Evolutionary conservation across 1,140 invertebrate genomes (phyloP), one percentile per base, ranked within the genome.

Genomic region (Idris sp.): DNA sequence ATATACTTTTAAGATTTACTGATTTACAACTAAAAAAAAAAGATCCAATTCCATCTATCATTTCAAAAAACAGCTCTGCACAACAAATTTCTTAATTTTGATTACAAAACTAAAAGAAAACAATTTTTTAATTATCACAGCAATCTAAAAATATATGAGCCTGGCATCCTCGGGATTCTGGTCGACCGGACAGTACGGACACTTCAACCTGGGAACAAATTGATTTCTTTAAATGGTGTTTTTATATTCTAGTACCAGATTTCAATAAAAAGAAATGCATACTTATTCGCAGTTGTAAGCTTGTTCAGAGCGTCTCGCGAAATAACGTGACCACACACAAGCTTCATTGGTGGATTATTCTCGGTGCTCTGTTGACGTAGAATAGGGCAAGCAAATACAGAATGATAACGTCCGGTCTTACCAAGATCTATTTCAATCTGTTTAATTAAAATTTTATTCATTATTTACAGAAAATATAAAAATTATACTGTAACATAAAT

Each of bases 301-400:
- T 99, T 99, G 83, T 95, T 95, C 26, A 99, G 90, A 40, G 98
- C 98, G 89, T 99, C 98, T 74, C 95, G 91, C 1, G 97, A 98
- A 72, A 99, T 99, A 31, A 99, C 98, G 89, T 99, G 98, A 14
- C 98, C 98, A 88, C 98, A 99, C 0, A 96, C 92, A 25, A 99
- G 89, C 74, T 96, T 91, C 94, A 99, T 98, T 9, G 98, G 98
- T 51, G 98, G 98, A 90, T 99, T 99, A 65, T 91, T 91, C 76
- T 99, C 97, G 7, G 96, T 96, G 38, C 95, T 97, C 86, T 99
- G 98, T 87, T 98, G 97, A 28, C 97, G 91, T 38, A 99, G 89
- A 80, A 99, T 99, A 9, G 98, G 98, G 88, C 98, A 99, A 7
- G 98, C 97, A 88, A 99, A 99, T 72, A 98, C 95, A 16, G 97